Evolutionary conservation across 2,113 vertebrate genomes (phyloP), one percentile per base, ranked within the genome.

Genomic region (Lepisosteus oculatus): DNA sequence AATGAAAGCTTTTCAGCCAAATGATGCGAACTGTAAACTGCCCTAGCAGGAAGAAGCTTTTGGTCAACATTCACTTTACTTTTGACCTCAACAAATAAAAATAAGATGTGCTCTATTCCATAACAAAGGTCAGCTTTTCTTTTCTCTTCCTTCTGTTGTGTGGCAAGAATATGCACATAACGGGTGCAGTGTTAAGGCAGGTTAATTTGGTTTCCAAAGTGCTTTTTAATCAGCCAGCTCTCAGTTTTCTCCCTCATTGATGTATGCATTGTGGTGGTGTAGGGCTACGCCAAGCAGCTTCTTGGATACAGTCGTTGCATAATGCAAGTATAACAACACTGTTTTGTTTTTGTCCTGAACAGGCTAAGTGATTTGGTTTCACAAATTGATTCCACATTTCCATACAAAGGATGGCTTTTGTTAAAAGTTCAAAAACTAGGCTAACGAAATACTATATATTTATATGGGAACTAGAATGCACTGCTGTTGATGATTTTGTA

Each of bases 341-440:
- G 76, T 68, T 74, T 75, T 59, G 71, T 29, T 51, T 83, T 78
- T 74, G 47, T 51, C 8, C 47, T 51, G 8, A 69, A 78, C 74
- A 77, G 72, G 67, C 14, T 13, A 55, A 69, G 76, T 78, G 78
- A 83, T 62, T 55, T 43, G 71, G 72, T 71, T 72, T 43, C 9
- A 66, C 63, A 77, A 86, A 83, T 81, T 80, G 72, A 73, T 86
- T 83, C 81, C 84, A 86, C 79, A 83, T 87, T 85, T 86, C 68
- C 45, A 80, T 79, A 78, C 69, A 76, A 45, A 79, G 77, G 65
- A 70, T 68, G 77, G 70, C 44, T 13, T 64, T 43, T 64, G 4
- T 64, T 29, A 64, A 12, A 43, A 43, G 44, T 8, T 12, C 62
- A 47, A 9, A 66, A 5, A 47, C 14, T 66, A 45, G 15, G 64